phyloP scores from a whole-genome alignment of 2,888 invertebrate genomes.

The Drosophila melanosoma region DNA sequence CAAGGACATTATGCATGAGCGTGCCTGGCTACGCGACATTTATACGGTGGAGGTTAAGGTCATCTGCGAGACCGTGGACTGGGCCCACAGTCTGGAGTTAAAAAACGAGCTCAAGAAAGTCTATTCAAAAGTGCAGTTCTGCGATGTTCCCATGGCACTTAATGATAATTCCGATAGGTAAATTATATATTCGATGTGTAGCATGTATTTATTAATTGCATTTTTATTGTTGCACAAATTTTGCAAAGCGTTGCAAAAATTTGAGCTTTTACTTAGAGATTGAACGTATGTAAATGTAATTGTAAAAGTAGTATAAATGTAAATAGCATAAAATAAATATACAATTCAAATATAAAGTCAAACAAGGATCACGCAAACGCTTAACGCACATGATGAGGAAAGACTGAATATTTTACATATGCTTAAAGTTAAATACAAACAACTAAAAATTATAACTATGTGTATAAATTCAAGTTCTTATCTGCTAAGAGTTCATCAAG shows the following conservation, averaged over 20 bases:
- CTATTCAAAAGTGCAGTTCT: constrained; percentile 87
- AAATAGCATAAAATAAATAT: constrained; percentile 72
- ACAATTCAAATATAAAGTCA: constrained; percentile 51
- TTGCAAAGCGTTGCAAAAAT: constrained; percentile 47
- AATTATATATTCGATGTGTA: constrained; percentile 22
- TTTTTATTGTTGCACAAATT: constrained; percentile 50
- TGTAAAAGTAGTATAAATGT: constrained; percentile 65
- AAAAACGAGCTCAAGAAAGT: constrained; percentile 86
- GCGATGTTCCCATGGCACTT: constrained; percentile 84
- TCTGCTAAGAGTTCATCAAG: constrained; percentile 55
- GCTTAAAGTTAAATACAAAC: constrained; percentile 35
- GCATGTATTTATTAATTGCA: constrained; percentile 33
- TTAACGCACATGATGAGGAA: constrained; percentile 38
- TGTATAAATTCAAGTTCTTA: constrained; percentile 61
- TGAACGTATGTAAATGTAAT: constrained; percentile 44
- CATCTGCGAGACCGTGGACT: constrained; percentile 94
- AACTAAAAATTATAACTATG: constrained; percentile 29
- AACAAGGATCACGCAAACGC: constrained; percentile 19
- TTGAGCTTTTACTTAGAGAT: constrained; percentile 60
- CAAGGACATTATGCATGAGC: constrained; percentile 97
- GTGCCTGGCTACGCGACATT: constrained; percentile 97
- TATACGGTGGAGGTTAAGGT: constrained; percentile 93
- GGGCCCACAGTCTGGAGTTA: constrained; percentile 90
- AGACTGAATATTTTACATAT: constrained; percentile 49
- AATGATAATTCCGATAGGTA: constrained; percentile 26